A percentile compares a stretch with the other conserved stretches of the same genome.
phyloP scores from a whole-genome alignment of 2,797 vertebrate species.

The Oreochromis mossambicus region DNA sequence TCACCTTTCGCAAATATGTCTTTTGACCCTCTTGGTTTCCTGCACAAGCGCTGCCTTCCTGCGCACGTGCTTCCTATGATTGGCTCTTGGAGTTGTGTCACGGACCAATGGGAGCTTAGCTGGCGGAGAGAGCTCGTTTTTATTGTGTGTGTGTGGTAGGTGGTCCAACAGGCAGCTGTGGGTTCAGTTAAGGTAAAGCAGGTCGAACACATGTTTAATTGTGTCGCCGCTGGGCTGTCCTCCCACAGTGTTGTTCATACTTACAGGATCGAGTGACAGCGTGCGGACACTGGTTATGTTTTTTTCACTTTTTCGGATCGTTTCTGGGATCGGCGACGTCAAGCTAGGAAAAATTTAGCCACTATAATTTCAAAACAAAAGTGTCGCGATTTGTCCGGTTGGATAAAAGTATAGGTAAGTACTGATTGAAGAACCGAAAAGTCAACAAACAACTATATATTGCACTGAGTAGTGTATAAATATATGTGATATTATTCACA shows the following conservation, averaged over 20 bases:
- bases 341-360: neutral
- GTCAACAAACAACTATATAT: neutral
- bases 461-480: neutral
- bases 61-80: slow-evolving; percentile 26
- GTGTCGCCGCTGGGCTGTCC: neutral
- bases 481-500: neutral
- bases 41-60: neutral
- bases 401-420: neutral
- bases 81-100: slow-evolving; percentile 7
- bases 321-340: neutral
- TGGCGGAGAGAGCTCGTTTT: neutral
- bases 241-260: neutral
- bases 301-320: neutral
- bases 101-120: slow-evolving; percentile 3
- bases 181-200: slow-evolving; percentile 15
- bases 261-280: neutral
- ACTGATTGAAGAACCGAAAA: accelerated
- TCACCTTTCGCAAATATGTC: neutral
- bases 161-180: neutral
- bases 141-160: neutral
- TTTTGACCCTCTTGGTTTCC: neutral
- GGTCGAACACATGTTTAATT: neutral
- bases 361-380: slow-evolving; percentile 36
- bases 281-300: neutral
- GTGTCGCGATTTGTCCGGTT: neutral